Percentiles rank a stretch among this genome's conserved stretches.
phyloP scores from a whole-genome alignment of 1,140 invertebrate species.

The Drosophila repleta region DNA sequence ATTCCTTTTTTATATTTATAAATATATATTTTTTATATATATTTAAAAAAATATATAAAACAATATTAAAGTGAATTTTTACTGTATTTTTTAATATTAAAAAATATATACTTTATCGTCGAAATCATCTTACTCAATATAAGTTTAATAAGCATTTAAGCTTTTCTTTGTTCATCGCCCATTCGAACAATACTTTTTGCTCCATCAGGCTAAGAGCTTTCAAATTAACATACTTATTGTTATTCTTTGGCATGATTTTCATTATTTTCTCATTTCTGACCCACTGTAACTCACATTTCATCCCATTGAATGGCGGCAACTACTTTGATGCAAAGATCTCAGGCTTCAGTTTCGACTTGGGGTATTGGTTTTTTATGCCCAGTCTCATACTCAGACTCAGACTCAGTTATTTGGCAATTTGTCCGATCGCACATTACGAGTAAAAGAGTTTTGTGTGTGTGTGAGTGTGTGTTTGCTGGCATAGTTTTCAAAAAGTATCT shows the following conservation, averaged over 20 bases:
- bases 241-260: background rate
- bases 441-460: conserved; percentile 31
- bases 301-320: conserved; percentile 34
- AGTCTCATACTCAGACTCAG: conserved; percentile 19
- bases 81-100: too few species aligned
- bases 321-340: conserved; percentile 48
- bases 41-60: too few species aligned
- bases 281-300: conserved; percentile 43
- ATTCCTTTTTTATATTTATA: background rate
- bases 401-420: conserved; percentile 72
- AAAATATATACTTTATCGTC: too few species aligned
- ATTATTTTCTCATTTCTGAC: background rate
- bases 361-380: conserved; percentile 36
- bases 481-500: conserved; percentile 59
- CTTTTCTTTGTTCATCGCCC: too few species aligned
- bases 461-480: conserved; percentile 29
- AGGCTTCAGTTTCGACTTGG: conserved; percentile 16
- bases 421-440: conserved; percentile 62
- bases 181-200: background rate
- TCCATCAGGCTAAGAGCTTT: background rate
- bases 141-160: too few species aligned
- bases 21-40: background rate
- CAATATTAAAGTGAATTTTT: too few species aligned
- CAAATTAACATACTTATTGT: background rate
- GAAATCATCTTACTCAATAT: too few species aligned